Conservation (phyloP, 2,888 invertebrate genomes). For the Tenthredo scrophulariae region DNA sequence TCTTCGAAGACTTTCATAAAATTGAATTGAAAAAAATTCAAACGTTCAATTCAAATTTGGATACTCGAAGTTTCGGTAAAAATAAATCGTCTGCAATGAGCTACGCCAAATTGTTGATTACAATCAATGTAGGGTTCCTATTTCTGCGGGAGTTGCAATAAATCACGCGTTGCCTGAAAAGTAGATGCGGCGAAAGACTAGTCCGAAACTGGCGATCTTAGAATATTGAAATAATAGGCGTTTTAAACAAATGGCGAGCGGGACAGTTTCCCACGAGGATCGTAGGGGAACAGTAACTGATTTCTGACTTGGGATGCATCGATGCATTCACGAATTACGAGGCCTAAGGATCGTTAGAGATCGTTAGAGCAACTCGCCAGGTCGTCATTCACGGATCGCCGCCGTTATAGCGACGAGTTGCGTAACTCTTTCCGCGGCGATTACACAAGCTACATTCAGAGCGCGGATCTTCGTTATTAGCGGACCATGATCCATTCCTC, state of each 20-base stretch:
- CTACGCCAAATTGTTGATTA: not conserved
- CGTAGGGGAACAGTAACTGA: not conserved
- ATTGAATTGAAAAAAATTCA: too few relatives aligned
- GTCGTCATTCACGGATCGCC: conserved; percentile 63
- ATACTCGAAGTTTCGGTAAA: not conserved
- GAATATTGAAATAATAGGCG: not conserved
- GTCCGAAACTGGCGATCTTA: not conserved
- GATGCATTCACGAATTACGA: conserved; percentile 47
- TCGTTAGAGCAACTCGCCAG: conserved; percentile 61
- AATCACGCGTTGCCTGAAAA: not conserved
- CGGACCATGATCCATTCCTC: conserved; percentile 36
- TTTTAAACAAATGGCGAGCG: not conserved
- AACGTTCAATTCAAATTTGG: too few relatives aligned
- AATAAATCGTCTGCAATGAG: not conserved
- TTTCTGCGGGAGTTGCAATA: not conserved
- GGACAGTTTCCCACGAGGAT: conserved; percentile 11
- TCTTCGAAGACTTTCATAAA: too few relatives aligned
- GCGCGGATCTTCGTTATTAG: conserved; percentile 29
- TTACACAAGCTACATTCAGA: conserved; percentile 26
- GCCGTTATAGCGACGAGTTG: conserved; percentile 61
- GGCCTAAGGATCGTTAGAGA: conserved; percentile 62
- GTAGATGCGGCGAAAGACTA: not conserved
- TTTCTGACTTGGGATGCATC: conserved; percentile 54
- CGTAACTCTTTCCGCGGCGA: conserved; percentile 58
- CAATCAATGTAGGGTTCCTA: not conserved